A percentile compares a stretch with the other conserved stretches of the same genome.
Conservation (phyloP, 2,113 vertebrate species). For the Oxyruncus cristatus region DNA sequence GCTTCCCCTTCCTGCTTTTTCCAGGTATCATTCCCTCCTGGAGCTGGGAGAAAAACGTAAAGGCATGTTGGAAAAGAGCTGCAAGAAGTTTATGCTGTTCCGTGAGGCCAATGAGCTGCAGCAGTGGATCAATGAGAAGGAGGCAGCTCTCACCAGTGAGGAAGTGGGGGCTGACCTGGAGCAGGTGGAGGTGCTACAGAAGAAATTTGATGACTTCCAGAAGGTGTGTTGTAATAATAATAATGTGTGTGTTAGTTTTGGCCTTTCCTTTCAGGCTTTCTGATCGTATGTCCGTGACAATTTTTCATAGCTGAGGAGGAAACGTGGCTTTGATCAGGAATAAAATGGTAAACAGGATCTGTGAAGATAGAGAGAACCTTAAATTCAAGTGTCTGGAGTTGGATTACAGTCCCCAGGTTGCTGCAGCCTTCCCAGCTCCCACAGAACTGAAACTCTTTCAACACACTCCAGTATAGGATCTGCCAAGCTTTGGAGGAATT, state of each 20-base stretch:
- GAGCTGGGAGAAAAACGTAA: constrained; percentile 95
- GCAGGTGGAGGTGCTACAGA: constrained; percentile 97
- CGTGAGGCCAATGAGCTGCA: constrained; percentile 94
- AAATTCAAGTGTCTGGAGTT: background rate
- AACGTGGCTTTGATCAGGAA: background rate
- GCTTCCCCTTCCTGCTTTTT: background rate
- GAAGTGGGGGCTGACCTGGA: constrained; percentile 96
- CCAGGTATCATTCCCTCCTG: constrained; percentile 88
- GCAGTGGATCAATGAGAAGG: constrained; percentile 98
- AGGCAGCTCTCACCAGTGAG: constrained; percentile 88
- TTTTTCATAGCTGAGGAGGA: background rate
- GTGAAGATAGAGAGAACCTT: background rate
- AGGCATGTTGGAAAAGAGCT: constrained; percentile 97
- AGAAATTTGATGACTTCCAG: constrained; percentile 99
- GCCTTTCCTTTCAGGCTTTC: background rate
- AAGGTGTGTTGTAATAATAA: constrained; percentile 77
- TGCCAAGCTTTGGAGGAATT: background rate
- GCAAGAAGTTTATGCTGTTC: constrained; percentile 98
- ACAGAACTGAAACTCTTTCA: background rate
- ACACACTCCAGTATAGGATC: background rate
- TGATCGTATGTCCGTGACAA: rapidly evolving
- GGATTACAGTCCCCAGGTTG: background rate
- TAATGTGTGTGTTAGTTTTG: background rate
- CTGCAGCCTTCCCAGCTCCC: background rate
- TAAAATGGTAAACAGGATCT: background rate